Conservation (phyloP, 2,797 vertebrate species). For the Chaetophractus vellerosus region DNA sequence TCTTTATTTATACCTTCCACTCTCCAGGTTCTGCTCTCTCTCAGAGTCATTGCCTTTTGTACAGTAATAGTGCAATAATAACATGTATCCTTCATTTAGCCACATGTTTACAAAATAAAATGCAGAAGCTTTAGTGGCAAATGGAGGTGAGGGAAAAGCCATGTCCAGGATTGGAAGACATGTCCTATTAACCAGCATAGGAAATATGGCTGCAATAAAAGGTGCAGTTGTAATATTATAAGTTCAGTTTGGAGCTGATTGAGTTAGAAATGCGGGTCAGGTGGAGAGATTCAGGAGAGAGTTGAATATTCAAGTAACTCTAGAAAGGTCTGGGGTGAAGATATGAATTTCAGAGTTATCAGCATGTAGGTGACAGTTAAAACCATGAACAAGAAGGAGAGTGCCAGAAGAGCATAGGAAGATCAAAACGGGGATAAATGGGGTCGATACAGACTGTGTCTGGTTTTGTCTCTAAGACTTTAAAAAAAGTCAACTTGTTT, state of each 20-base stretch:
- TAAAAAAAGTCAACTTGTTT: not conserved
- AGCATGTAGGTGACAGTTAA: not conserved
- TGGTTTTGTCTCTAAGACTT: not conserved
- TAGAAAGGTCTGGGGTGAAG: not conserved
- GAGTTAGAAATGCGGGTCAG: not conserved
- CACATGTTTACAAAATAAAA: conserved; percentile 10
- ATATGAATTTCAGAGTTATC: not conserved
- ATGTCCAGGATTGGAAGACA: not conserved
- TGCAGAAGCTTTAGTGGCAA: not conserved
- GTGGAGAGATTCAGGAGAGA: not conserved
- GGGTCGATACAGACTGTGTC: not conserved
- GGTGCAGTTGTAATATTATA: not conserved
- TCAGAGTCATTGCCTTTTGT: not conserved
- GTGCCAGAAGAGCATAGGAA: not conserved
- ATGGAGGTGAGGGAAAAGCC: not conserved
- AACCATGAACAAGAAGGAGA: not conserved
- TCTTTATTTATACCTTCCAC: not conserved
- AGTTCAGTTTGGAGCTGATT: conserved; percentile 8
- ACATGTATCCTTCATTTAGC: not conserved
- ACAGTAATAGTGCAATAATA: not conserved
- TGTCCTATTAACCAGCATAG: not conserved
- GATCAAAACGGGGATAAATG: not conserved
- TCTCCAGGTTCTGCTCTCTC: not conserved
- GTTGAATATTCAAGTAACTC: not conserved
- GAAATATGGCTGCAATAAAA: not conserved